A percentile compares a stretch with the other conserved stretches of the same genome.
These are phyloP conservation scores for Nemurella pictetii DNA, from an alignment of 2,888 invertebrate genomes.

Conservation along the genomic window DNA sequence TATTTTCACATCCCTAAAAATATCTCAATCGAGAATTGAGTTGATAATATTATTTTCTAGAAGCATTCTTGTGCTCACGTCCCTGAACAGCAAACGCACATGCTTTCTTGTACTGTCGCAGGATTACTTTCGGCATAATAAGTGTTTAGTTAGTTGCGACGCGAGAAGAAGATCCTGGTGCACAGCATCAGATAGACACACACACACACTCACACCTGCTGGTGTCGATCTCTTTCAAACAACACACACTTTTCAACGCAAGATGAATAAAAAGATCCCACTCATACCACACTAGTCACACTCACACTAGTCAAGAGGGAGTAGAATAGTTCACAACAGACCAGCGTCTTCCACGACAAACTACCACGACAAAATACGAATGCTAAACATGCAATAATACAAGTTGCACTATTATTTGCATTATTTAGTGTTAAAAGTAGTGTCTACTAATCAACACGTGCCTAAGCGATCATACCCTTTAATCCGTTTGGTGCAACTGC, in stretches of 20 bases:
- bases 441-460: too few species aligned
- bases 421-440: too few species aligned
- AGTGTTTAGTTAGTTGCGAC: not conserved
- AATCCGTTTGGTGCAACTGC: too few species aligned
- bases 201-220: constrained; percentile 3
- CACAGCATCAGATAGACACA: not conserved
- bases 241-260: not conserved
- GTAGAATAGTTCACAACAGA: not conserved
- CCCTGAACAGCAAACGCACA: not conserved
- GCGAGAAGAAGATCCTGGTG: not conserved
- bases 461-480: too few species aligned
- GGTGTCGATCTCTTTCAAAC: constrained; percentile 6
- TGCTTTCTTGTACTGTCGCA: not conserved
- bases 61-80: not conserved
- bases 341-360: too few species aligned
- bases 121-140: not conserved
- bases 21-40: not conserved
- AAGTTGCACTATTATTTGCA: too few species aligned
- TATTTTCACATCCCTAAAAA: not conserved
- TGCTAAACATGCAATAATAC: too few species aligned
- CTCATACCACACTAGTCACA: not conserved
- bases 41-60: not conserved
- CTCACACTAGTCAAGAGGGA: not conserved
- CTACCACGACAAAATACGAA: too few species aligned
- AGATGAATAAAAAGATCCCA: not conserved